These are phyloP conservation scores for Stictonetta naevosa DNA, from an alignment of 2,113 vertebrate species.

Conservation along the genomic window DNA sequence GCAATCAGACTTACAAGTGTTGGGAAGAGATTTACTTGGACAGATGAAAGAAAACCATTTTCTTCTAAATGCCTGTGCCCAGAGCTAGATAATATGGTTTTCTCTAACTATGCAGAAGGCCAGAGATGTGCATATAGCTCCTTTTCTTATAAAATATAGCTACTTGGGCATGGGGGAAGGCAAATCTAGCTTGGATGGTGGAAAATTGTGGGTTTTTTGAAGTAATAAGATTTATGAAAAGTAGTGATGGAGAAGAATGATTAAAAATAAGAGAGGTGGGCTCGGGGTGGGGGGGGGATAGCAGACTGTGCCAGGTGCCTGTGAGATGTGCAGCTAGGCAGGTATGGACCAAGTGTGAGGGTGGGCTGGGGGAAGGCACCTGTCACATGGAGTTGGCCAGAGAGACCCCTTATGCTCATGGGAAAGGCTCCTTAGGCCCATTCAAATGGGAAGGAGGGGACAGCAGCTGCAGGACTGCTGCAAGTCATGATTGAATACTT, in stretches of 20 bases:
- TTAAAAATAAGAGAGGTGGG: neutral
- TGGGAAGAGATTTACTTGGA: conserved; percentile 70
- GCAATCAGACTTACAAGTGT: conserved; percentile 73
- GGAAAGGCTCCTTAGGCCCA: conserved; percentile 35
- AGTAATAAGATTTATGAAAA: conserved; percentile 5
- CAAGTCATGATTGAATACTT: neutral
- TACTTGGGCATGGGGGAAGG: neutral
- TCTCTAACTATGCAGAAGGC: neutral
- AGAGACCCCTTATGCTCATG: conserved; percentile 32
- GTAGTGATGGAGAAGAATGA: neutral
- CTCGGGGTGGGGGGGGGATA: too few relatives aligned
- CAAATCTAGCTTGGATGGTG: conserved; percentile 16
- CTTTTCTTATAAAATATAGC: conserved; percentile 24
- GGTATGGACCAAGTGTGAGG: neutral
- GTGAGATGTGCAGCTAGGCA: neutral
- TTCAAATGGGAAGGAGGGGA: neutral
- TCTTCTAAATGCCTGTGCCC: conserved; percentile 49
- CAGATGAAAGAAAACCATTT: conserved; percentile 74
- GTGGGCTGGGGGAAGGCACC: neutral
- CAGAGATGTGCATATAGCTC: neutral
- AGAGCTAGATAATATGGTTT: conserved; percentile 32
- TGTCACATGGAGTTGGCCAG: neutral
- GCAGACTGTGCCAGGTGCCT: neutral
- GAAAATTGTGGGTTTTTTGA: neutral
- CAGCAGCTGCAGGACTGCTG: neutral